These are phyloP conservation scores for Hydrozoanthus tunicans DNA, from an alignment of 64 coral and sea anemone species.

Conservation along the genomic window DNA sequence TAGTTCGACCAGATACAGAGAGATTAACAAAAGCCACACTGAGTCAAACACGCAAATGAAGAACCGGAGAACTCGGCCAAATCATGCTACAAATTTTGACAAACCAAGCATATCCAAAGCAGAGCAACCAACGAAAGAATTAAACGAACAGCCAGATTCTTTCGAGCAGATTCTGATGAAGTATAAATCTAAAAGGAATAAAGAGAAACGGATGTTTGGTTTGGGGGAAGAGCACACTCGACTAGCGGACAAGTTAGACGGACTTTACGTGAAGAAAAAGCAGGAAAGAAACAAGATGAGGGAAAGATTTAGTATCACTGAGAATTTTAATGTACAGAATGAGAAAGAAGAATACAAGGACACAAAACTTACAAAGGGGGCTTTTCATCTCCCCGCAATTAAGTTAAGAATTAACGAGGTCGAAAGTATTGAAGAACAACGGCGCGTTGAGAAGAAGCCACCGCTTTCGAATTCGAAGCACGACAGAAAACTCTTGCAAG, in stretches of 20 bases:
- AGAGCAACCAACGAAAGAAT: background rate
- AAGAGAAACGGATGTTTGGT: conserved; percentile 58
- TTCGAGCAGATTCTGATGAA: conserved; percentile 67
- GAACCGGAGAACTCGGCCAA: background rate
- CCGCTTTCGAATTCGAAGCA: background rate
- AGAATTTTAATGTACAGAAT: conserved; percentile 28
- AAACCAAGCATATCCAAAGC: background rate
- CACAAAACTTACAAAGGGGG: background rate
- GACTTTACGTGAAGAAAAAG: conserved; percentile 68
- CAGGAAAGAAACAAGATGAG: conserved; percentile 52
- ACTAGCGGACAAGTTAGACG: conserved; percentile 73
- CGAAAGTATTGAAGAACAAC: background rate
- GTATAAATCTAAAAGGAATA: conserved; percentile 65
- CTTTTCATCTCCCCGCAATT: conserved; percentile 6
- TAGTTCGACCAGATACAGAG: background rate
- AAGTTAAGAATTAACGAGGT: conserved; percentile 16
- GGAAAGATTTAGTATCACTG: conserved; percentile 48
- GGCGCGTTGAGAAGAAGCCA: background rate
- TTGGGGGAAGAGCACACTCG: conserved; percentile 48
- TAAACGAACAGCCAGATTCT: conserved; percentile 55
- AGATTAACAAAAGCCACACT: background rate
- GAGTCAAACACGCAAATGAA: background rate
- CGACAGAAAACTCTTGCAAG: conserved; percentile 7
- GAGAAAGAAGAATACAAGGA: background rate
- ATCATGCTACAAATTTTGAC: background rate